A percentile compares a stretch with the other conserved stretches of the same genome.
Conservation (phyloP, 2,113 vertebrate genomes). For the Entelurus aequoreus region DNA sequence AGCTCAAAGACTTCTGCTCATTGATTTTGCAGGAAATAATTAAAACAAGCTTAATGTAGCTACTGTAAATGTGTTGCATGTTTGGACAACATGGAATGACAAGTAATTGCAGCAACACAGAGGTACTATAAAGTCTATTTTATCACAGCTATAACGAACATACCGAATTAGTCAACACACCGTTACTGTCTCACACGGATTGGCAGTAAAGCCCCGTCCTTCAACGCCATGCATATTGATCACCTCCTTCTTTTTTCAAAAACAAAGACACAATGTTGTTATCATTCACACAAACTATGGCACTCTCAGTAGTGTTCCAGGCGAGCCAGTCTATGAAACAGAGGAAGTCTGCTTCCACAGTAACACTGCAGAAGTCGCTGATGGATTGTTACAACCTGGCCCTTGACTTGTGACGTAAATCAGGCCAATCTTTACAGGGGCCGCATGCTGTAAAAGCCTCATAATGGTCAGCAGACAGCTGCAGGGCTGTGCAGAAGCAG, state of each 20-base stretch:
- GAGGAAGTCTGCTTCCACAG: conserved; percentile 28
- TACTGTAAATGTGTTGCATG: too few relatives aligned
- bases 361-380: conserved; percentile 29
- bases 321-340: conserved; percentile 15
- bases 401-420: conserved; percentile 44
- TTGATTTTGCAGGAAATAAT: too few relatives aligned
- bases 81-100: too few relatives aligned
- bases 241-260: conserved; percentile 41
- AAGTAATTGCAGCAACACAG: too few relatives aligned
- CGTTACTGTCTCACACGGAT: background rate
- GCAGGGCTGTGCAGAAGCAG: conserved; percentile 8
- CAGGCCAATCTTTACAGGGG: conserved; percentile 34
- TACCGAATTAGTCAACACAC: too few relatives aligned
- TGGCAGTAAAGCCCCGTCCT: conserved; percentile 43
- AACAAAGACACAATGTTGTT: conserved; percentile 12
- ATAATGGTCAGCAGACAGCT: conserved; percentile 18
- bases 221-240: conserved; percentile 50
- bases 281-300: background rate
- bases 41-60: too few relatives aligned
- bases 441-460: conserved; percentile 6
- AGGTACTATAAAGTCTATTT: too few relatives aligned
- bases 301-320: conserved; percentile 31
- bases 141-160: too few relatives aligned
- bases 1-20: too few relatives aligned
- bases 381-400: conserved; percentile 31